Percentiles rank a stretch among this genome's conserved stretches.
Conservation (phyloP, 2,888 invertebrate species). For the Drosophila antonietae region DNA sequence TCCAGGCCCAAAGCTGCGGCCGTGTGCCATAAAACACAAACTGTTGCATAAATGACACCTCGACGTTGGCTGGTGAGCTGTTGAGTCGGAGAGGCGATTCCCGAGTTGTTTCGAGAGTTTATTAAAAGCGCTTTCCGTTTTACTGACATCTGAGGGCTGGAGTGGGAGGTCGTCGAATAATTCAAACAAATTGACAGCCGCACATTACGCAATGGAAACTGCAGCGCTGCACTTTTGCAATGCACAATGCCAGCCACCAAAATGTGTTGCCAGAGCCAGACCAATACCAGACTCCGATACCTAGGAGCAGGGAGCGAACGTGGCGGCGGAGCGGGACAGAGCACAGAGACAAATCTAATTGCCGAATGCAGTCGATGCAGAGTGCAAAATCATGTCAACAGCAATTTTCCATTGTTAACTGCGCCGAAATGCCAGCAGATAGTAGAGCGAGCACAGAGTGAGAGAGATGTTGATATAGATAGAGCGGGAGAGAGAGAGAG, state of each 20-base stretch:
- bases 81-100: constrained; percentile 22
- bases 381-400: constrained; percentile 85
- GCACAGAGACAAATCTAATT: constrained; percentile 84
- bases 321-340: not conserved
- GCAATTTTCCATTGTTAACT: constrained; percentile 82
- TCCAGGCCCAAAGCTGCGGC: constrained; percentile 19
- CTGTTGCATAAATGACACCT: constrained; percentile 81
- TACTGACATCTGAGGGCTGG: constrained; percentile 24
- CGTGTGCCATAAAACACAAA: constrained; percentile 71
- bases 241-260: constrained; percentile 52
- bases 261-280: constrained; percentile 36
- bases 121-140: constrained; percentile 71
- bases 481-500: not conserved
- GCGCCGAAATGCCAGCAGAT: constrained; percentile 21
- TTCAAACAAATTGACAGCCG: constrained; percentile 79
- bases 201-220: constrained; percentile 78
- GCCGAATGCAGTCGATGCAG: constrained; percentile 85
- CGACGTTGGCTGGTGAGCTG: constrained; percentile 40
- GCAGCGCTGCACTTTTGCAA: constrained; percentile 73
- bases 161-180: constrained; percentile 63
- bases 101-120: constrained; percentile 46
- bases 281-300: constrained; percentile 16
- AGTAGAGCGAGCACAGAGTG: constrained; percentile 6
- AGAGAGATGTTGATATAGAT: not conserved
- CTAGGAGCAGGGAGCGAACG: not conserved